Percentiles rank a stretch among this genome's conserved stretches.
Conservation (phyloP, 64 coral and sea anemone genomes). For the Exaiptasia diaphana region DNA sequence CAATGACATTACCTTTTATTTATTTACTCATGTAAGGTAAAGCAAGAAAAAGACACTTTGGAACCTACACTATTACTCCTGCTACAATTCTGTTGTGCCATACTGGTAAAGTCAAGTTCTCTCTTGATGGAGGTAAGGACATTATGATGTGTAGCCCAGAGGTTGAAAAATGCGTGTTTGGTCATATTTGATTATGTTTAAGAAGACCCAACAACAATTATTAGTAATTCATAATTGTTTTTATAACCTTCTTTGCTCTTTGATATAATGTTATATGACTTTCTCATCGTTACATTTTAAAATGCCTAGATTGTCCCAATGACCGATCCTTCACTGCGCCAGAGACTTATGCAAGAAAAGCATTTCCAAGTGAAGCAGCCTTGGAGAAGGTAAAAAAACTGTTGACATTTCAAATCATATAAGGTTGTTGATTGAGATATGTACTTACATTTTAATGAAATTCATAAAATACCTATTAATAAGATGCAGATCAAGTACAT, state of each 20-base stretch:
- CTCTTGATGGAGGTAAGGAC: conserved; percentile 54
- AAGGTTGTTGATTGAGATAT: no score
- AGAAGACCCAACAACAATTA: no score
- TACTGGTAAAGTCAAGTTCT: conserved; percentile 84
- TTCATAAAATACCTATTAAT: no score
- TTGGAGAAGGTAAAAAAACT: conserved; percentile 73
- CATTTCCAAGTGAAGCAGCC: conserved; percentile 47
- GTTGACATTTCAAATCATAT: not conserved
- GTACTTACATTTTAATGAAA: no score
- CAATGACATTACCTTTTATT: no score
- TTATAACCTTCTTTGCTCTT: no score
- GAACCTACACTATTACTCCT: conserved; percentile 66
- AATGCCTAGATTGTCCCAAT: conserved; percentile 14
- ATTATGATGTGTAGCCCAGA: not conserved
- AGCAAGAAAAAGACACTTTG: conserved; percentile 42
- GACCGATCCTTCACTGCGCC: conserved; percentile 85
- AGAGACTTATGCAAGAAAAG: conserved; percentile 70
- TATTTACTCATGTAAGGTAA: conserved; percentile 48
- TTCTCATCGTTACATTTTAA: no score
- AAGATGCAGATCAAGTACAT: not conserved
- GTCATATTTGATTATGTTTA: no score
- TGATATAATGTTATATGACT: no score
- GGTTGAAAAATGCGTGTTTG: not conserved
- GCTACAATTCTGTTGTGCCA: conserved; percentile 75
- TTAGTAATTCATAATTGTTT: no score